Percentiles rank a stretch among this genome's conserved stretches.
Conservation (phyloP, 2,888 invertebrate genomes). For the Spatulosminthurus flaviceps region DNA sequence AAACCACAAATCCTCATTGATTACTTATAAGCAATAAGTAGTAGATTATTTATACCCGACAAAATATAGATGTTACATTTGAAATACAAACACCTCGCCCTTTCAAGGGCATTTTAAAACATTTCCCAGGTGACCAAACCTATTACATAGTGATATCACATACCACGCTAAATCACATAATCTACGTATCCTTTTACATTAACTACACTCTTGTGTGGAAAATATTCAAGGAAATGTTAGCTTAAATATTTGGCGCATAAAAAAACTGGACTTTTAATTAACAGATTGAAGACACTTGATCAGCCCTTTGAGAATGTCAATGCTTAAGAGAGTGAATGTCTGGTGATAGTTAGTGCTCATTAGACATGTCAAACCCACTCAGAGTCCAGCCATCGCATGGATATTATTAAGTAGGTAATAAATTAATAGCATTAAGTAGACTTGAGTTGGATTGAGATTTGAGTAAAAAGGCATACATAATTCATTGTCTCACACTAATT, state of each 20-base stretch:
- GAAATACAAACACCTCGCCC: conserved; percentile 9
- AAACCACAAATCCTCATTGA: background rate
- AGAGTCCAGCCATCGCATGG: background rate
- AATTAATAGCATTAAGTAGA: background rate
- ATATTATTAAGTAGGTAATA: background rate
- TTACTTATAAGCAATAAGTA: background rate
- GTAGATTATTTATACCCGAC: too few species aligned
- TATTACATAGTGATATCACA: background rate
- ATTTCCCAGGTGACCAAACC: background rate
- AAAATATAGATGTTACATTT: background rate
- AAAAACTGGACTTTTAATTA: too few species aligned
- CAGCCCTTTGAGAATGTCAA: too few species aligned
- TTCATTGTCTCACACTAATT: conserved; percentile 9
- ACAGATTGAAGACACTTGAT: too few species aligned
- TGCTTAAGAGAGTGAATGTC: too few species aligned
- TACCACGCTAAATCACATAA: too few species aligned
- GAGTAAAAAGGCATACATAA: background rate
- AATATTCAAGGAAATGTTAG: too few species aligned
- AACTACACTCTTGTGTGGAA: too few species aligned
- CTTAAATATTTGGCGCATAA: too few species aligned
- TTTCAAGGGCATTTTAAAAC: background rate
- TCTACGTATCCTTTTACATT: too few species aligned
- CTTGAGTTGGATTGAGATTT: background rate
- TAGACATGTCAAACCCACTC: too few species aligned
- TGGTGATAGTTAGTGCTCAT: too few species aligned